A percentile compares a stretch with the other conserved stretches of the same genome.
Conservation (phyloP, 2,888 invertebrate genomes). For the Xestia xanthographa region DNA sequence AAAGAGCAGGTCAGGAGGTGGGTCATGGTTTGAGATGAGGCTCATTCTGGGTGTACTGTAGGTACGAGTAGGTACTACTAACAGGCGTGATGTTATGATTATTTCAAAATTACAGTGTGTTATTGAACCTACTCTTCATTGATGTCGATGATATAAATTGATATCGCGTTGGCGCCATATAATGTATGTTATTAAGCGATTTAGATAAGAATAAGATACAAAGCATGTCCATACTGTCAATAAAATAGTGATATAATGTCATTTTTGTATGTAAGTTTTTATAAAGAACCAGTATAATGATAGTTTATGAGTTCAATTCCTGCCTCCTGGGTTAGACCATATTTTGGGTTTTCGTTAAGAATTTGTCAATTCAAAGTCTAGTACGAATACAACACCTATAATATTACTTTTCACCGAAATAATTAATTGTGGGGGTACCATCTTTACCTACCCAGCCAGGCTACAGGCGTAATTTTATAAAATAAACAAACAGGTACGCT, state of each 20-base stretch:
- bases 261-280: not conserved
- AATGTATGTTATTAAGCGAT: constrained; percentile 40
- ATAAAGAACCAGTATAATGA: not conserved
- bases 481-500: not conserved
- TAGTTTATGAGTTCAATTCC: not conserved
- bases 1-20: no score
- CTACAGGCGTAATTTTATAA: not conserved
- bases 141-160: constrained; percentile 4
- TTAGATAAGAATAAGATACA: constrained; percentile 42
- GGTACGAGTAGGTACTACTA: not conserved
- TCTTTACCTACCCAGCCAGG: not conserved
- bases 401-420: not conserved
- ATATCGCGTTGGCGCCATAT: constrained; percentile 39
- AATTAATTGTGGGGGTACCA: not conserved
- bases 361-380: not conserved
- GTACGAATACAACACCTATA: not conserved
- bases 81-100: not conserved
- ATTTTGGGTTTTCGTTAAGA: not conserved
- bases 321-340: no score
- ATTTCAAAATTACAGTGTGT: not conserved
- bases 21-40: no score
- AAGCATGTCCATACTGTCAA: constrained; percentile 3
- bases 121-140: constrained; percentile 10
- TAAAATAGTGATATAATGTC: not conserved
- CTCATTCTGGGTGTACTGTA: not conserved